Base-by-base conservation (phyloP, 2,797 vertebrate species). In the Emydoidea blandingii region DNA sequence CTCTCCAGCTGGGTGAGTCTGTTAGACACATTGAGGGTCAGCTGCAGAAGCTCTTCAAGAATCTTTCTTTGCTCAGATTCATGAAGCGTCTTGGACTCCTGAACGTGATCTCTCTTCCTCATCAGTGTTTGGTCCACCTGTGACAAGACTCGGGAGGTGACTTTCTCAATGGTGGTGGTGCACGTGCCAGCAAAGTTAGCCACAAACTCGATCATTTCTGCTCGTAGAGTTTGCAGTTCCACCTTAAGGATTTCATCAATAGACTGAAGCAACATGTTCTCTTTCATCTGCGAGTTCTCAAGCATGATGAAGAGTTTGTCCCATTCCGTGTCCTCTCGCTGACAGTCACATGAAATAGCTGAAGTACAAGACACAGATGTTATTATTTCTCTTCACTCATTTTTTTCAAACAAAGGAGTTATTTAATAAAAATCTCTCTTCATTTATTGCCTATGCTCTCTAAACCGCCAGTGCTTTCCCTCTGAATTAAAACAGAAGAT, bases 221-320 rank as follows among this genome's bases (percentile, higher is more conserved):
- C 97, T 3, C 98, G 98, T 93, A 99, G 95, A 1, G 97, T 96
- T 90, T 98, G 99, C 97, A 99, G 97, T 96, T 99, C 99, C 88
- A 98, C 97, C 87, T 98, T 98, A 86, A 99, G 97, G 14, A 99
- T 96, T 87, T 99, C 99, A 1, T 99, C 98, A 0, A 99, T 90
- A 2, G 98, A 98, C 96, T 99, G 99, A 95, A 99, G 98, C 97
- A 99, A 97, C 99, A 99, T 99, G 98, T 98, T 99, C 98, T 99
- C 99, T 92, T 99, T 99, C 99, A 99, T 99, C 97, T 99, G 99
- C 0, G 99, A 99, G 98, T 99, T 99, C 98, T 99, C 99, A 89
- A 99, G 97, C 99, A 99, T 99, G 81, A 98, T 98, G 98, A 99
- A 99, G 81, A 99, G 98, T 96, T 99, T 99, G 98, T 99, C 99